A percentile compares a stretch with the other conserved stretches of the same genome.
These are phyloP conservation scores for Ctenochaetus hawaiiensis DNA, from an alignment of 2,797 vertebrate genomes.

Conservation along the genomic window DNA sequence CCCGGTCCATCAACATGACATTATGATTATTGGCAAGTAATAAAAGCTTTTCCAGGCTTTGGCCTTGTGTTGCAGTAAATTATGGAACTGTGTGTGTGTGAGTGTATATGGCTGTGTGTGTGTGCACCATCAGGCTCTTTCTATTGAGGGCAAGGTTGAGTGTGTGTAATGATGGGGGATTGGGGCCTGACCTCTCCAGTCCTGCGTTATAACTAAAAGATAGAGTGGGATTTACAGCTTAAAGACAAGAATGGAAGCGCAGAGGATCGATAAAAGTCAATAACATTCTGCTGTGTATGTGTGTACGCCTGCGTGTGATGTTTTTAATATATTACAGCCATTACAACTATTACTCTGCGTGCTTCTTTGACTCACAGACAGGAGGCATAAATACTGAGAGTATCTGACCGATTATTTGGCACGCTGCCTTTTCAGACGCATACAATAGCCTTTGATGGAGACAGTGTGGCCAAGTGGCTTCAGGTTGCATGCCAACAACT, in stretches of 20 bases:
- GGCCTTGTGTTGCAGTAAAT: constrained; percentile 75
- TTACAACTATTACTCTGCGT: constrained; percentile 65
- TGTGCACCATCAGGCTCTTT: constrained; percentile 7
- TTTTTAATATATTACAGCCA: constrained; percentile 69
- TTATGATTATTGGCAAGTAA: constrained; percentile 82
- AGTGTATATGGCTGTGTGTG: constrained; percentile 28
- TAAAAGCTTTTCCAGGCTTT: constrained; percentile 74
- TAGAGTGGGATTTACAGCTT: constrained; percentile 62
- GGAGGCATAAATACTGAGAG: constrained; percentile 59
- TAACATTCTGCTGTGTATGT: constrained; percentile 42
- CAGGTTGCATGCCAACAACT: constrained; percentile 45
- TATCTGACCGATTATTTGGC: constrained; percentile 66
- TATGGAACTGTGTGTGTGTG: constrained; percentile 44
- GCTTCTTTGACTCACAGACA: constrained; percentile 51
- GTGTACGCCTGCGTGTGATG: constrained; percentile 6
- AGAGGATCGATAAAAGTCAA: constrained; percentile 71
- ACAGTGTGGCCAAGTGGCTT: constrained; percentile 57
- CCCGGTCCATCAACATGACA: constrained; percentile 77
- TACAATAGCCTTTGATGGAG: constrained; percentile 63
- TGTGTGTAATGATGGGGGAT: constrained; percentile 51
- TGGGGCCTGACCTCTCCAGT: constrained; percentile 58
- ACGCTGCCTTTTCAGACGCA: constrained; percentile 40
- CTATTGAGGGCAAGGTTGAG: constrained; percentile 29
- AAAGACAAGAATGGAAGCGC: constrained; percentile 61
- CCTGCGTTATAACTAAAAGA: constrained; percentile 56